A percentile compares a stretch with the other conserved stretches of the same genome.
Evolutionary conservation across 2,888 invertebrate species (phyloP).

Genomic region (Lochmaea capreae): DNA sequence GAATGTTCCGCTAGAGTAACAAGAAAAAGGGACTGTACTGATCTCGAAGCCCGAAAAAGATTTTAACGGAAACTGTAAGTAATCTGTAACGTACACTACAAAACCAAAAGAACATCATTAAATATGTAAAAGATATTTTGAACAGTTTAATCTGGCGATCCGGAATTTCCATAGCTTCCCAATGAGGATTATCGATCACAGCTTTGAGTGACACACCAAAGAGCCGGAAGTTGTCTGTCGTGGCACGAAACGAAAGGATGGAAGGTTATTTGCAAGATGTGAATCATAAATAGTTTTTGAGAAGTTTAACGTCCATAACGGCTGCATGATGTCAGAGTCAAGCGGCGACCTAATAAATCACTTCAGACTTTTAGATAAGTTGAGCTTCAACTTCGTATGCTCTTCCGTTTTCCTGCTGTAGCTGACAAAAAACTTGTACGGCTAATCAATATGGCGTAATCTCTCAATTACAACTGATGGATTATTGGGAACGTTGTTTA

Average conservation of each 20-base stretch:
- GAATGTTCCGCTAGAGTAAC: too few species aligned
- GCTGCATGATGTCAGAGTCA: conserved; percentile 58
- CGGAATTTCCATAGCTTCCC: conserved; percentile 16
- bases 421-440: conserved; percentile 31
- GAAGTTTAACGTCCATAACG: conserved; percentile 58
- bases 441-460: conserved; percentile 36
- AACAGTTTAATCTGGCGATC: conserved; percentile 9
- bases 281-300: conserved; percentile 57
- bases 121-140: background rate
- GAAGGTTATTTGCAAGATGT: conserved; percentile 55
- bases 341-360: conserved; percentile 55
- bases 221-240: conserved; percentile 29
- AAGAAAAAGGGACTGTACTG: too few species aligned
- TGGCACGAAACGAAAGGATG: conserved; percentile 36
- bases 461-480: conserved; percentile 27
- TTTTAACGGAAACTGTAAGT: too few species aligned
- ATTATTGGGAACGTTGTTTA: background rate
- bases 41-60: too few species aligned
- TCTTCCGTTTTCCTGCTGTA: conserved; percentile 8
- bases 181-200: conserved; percentile 18
- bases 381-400: conserved; percentile 17
- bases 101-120: background rate
- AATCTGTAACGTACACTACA: too few species aligned
- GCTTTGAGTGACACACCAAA: conserved; percentile 23
- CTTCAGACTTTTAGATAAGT: conserved; percentile 36